phyloP scores from a whole-genome alignment of 2,888 invertebrate genomes.

The Syrphus vitripennis region DNA sequence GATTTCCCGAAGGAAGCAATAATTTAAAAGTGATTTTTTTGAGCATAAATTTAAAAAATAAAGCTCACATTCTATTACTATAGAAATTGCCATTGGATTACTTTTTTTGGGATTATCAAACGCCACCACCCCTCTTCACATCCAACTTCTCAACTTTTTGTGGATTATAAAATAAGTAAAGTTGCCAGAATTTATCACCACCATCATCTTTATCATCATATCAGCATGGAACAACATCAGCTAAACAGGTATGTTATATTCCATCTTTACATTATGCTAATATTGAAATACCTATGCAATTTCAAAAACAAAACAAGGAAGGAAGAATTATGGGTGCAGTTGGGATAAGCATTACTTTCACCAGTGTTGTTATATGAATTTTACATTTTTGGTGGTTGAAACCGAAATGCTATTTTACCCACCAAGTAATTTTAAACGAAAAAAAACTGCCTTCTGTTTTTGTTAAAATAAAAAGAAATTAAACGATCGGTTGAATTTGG shows the following conservation, averaged over 20 bases:
- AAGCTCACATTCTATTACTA: background rate
- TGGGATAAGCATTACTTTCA: background rate
- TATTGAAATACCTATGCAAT: background rate
- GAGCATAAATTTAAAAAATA: background rate
- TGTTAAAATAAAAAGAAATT: too few species aligned
- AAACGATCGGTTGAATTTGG: too few species aligned
- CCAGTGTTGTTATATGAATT: background rate
- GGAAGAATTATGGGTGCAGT: background rate
- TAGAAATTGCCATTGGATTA: slow-evolving; percentile 60
- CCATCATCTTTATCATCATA: slow-evolving; percentile 34
- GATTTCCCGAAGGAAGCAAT: slow-evolving; percentile 17
- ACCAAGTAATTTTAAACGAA: too few species aligned
- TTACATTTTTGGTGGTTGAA: too few species aligned
- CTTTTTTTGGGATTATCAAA: slow-evolving; percentile 52
- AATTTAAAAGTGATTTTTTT: slow-evolving; percentile 25
- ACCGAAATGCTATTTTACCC: too few species aligned
- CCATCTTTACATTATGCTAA: slow-evolving; percentile 12
- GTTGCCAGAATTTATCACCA: slow-evolving; percentile 39
- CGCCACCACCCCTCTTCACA: slow-evolving; percentile 6
- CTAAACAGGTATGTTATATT: slow-evolving; percentile 59
- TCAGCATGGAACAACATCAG: slow-evolving; percentile 60
- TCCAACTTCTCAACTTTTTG: slow-evolving; percentile 6
- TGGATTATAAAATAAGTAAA: slow-evolving; percentile 56
- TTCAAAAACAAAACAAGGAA: background rate
- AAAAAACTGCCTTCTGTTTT: too few species aligned